phyloP scores from a whole-genome alignment of 2,797 vertebrate species.

The Dromococcyx pavoninus region DNA sequence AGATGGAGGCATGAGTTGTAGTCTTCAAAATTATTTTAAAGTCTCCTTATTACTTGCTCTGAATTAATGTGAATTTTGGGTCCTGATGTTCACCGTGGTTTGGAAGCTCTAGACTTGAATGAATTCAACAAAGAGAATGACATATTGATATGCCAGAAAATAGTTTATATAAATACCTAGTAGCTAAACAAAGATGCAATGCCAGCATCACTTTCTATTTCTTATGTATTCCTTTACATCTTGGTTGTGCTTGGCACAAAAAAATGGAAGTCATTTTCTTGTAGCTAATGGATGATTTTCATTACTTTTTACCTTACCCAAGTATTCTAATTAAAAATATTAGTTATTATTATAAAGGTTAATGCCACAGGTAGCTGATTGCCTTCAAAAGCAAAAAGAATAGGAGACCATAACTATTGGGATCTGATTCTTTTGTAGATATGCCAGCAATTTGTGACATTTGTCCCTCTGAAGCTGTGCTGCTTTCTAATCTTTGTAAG shows the following conservation, averaged over 20 bases:
- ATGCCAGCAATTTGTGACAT: neutral
- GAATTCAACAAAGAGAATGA: neutral
- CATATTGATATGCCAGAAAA: neutral
- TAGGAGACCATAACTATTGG: neutral
- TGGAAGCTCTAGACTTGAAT: neutral
- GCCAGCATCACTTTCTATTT: neutral
- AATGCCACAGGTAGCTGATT: neutral
- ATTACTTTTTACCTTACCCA: neutral
- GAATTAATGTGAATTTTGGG: neutral
- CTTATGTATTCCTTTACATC: neutral
- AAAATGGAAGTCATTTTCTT: neutral
- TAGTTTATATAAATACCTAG: neutral
- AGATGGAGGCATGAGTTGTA: neutral
- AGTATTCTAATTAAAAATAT: neutral
- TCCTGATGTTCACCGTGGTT: neutral
- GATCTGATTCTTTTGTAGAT: neutral
- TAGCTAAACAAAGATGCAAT: neutral
- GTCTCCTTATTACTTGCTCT: neutral
- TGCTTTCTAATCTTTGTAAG: neutral
- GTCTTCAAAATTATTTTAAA: neutral
- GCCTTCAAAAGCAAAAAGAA: neutral
- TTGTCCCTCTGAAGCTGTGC: neutral
- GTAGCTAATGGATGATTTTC: neutral
- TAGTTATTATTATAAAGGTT: neutral
- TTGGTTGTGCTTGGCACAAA: neutral